phyloP scores from a whole-genome alignment of 2,797 vertebrate genomes.

The Anniella stebbinsi region DNA sequence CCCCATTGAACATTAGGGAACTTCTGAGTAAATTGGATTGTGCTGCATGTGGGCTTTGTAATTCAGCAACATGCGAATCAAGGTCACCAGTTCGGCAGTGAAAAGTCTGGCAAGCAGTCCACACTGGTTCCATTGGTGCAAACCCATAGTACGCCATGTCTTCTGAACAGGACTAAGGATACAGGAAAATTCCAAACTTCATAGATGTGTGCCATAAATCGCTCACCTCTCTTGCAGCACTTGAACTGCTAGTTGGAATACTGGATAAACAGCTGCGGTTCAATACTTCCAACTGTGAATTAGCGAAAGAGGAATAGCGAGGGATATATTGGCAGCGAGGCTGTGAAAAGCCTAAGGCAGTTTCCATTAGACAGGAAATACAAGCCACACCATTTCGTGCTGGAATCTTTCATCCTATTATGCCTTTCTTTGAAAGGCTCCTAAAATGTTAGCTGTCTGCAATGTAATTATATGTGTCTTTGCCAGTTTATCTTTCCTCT shows the following conservation, averaged over 20 bases:
- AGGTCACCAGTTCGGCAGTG: neutral
- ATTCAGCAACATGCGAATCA: neutral
- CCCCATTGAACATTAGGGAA: too few species aligned
- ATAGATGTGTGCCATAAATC: slow-evolving; percentile 29
- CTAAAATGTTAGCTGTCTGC: neutral
- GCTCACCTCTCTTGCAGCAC: slow-evolving; percentile 15
- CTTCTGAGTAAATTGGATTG: too few species aligned
- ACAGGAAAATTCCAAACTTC: neutral
- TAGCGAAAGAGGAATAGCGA: slow-evolving; percentile 32
- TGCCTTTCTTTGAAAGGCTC: slow-evolving; percentile 24
- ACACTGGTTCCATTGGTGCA: neutral
- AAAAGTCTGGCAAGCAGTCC: too few species aligned
- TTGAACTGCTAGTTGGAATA: slow-evolving; percentile 33
- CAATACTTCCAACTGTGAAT: slow-evolving; percentile 41
- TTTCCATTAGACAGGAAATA: slow-evolving; percentile 43
- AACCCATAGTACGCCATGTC: neutral
- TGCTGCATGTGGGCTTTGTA: neutral
- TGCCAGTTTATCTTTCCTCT: slow-evolving; percentile 40
- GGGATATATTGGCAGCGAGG: slow-evolving; percentile 16
- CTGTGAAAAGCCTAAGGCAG: slow-evolving; percentile 30
- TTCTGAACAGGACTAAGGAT: slow-evolving; percentile 7
- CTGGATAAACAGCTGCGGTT: slow-evolving; percentile 18
- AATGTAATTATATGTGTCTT: slow-evolving; percentile 42
- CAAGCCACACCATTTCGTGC: neutral
- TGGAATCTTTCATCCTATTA: slow-evolving; percentile 42